Evolutionary conservation across 2,888 invertebrate species (phyloP).

Genomic region (Chelonus formosanus): DNA sequence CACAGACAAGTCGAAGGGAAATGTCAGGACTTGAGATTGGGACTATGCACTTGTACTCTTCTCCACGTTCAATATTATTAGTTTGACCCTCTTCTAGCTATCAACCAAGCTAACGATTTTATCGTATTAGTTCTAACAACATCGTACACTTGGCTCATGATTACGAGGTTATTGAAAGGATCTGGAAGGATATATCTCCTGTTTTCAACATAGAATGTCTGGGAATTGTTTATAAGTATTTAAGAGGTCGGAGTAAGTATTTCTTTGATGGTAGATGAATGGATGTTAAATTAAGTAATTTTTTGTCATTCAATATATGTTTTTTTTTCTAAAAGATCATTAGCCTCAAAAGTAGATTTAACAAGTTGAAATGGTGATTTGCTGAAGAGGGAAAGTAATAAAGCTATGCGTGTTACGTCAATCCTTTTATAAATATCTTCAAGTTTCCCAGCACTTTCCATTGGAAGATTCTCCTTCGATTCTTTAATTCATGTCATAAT

Average conservation of each 20-base stretch:
- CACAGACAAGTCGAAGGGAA: background rate
- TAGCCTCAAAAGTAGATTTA: constrained; percentile 17
- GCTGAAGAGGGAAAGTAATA: constrained; percentile 27
- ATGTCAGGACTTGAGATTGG: constrained; percentile 20
- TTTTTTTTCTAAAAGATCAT: background rate
- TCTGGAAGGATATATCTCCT: no score
- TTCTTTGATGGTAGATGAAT: no score
- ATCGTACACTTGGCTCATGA: background rate
- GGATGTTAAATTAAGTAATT: no score
- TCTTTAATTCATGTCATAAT: constrained; percentile 4
- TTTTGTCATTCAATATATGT: no score
- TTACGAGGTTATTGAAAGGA: no score
- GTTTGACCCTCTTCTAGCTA: background rate
- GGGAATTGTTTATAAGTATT: no score
- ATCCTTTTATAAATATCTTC: constrained; percentile 23
- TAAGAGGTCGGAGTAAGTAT: no score
- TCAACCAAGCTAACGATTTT: background rate
- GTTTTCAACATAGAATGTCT: no score
- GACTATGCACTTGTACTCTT: constrained; percentile 22
- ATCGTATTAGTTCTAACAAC: background rate
- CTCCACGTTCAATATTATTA: constrained; percentile 17
- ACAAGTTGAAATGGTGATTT: constrained; percentile 8
- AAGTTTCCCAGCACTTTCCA: constrained; percentile 32
- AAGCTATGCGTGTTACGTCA: constrained; percentile 28
- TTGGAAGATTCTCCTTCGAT: constrained; percentile 17